These are phyloP conservation scores for Ailurus styani DNA, from an alignment of 2,113 vertebrate species.

Conservation along the genomic window DNA sequence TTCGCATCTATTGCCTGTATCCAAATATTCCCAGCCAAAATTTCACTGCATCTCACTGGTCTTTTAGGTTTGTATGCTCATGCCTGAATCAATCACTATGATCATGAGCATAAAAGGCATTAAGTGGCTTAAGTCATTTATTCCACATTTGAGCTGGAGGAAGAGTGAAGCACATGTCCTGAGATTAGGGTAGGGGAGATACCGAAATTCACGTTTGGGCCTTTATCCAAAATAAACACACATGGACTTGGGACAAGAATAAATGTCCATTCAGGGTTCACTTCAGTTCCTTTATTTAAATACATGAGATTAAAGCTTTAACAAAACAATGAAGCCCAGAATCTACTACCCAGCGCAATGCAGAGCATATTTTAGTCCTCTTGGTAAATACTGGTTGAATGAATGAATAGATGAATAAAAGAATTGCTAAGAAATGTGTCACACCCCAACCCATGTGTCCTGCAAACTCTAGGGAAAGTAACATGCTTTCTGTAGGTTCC, in stretches of 20 bases:
- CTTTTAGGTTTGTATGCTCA: background rate
- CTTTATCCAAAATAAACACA: background rate
- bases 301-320: background rate
- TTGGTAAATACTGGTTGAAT: background rate
- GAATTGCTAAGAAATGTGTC: background rate
- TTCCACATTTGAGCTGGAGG: background rate
- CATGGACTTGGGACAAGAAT: background rate
- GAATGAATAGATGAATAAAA: background rate
- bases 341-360: background rate
- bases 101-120: background rate
- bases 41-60: background rate
- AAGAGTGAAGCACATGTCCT: background rate
- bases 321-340: background rate
- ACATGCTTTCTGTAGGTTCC: background rate
- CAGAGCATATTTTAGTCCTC: background rate
- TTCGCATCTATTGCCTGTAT: too few species aligned
- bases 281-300: background rate
- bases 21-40: background rate
- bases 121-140: background rate
- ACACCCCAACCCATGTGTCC: background rate
- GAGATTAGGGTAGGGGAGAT: background rate
- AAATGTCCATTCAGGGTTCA: background rate
- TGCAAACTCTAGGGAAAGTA: background rate
- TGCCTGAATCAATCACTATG: background rate
- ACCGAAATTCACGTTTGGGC: background rate